Conservation (phyloP, 2,113 vertebrate genomes). For the Rhinogobius similis region DNA sequence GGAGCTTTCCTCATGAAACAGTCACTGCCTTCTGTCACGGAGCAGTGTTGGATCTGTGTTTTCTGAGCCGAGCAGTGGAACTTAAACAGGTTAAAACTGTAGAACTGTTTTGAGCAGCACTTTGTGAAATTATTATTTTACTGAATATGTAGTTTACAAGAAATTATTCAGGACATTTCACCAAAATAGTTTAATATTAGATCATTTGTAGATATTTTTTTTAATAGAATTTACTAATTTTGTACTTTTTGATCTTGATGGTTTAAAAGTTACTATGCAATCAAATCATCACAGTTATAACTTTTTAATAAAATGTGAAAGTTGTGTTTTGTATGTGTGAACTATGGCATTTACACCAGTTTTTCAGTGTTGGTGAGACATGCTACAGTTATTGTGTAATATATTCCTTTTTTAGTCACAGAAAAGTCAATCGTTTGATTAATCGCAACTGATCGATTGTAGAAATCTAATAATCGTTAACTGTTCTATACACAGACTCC, state of each 20-base stretch:
- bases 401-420: too few relatives aligned
- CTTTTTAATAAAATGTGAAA: conserved; percentile 16
- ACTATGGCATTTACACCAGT: too few relatives aligned
- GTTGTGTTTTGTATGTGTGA: not conserved
- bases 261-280: conserved; percentile 42
- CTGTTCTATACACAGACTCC: too few relatives aligned
- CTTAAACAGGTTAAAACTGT: conserved; percentile 3
- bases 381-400: too few relatives aligned
- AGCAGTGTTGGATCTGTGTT: not conserved
- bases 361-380: too few relatives aligned
- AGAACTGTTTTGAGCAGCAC: conserved; percentile 6
- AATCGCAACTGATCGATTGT: too few relatives aligned
- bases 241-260: conserved; percentile 27
- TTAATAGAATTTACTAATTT: conserved; percentile 1
- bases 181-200: not conserved
- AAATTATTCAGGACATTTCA: not conserved
- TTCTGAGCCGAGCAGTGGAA: too few relatives aligned
- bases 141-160: conserved; percentile 22
- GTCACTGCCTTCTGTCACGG: conserved; percentile 20
- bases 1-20: not conserved
- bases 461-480: too few relatives aligned
- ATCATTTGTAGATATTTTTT: conserved; percentile 10
- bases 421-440: too few relatives aligned
- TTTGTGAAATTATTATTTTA: conserved; percentile 2
- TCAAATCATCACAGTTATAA: conserved; percentile 10